These are phyloP conservation scores for Neoscelio sp. DNA, from an alignment of 2,888 invertebrate genomes.

Conservation along the genomic window DNA sequence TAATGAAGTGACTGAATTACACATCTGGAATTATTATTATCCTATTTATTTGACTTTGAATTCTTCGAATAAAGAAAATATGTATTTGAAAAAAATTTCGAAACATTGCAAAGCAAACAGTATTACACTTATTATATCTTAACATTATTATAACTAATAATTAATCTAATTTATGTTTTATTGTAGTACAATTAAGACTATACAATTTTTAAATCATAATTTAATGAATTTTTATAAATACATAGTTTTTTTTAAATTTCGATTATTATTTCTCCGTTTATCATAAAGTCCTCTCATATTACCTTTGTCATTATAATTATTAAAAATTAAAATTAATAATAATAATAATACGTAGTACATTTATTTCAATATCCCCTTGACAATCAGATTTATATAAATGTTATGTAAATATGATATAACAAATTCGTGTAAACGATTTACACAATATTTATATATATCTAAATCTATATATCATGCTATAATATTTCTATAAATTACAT, in stretches of 20 bases:
- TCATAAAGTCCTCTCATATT: neutral
- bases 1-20: neutral
- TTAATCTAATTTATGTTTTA: neutral
- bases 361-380: too few relatives aligned
- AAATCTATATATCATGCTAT: neutral
- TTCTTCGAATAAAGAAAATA: neutral
- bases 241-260: too few relatives aligned
- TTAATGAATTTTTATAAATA: neutral
- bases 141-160: neutral
- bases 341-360: too few relatives aligned
- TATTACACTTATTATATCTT: too few relatives aligned
- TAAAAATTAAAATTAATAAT: neutral
- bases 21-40: neutral
- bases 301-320: neutral
- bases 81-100: slow-evolving; percentile 8
- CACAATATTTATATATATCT: neutral
- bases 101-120: neutral
- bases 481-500: neutral
- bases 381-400: too few relatives aligned
- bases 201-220: neutral
- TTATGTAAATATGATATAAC: neutral
- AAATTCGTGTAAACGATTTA: neutral
- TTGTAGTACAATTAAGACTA: neutral
- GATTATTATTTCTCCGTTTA: neutral
- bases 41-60: neutral